A percentile compares a stretch with the other conserved stretches of the same genome.
Evolutionary conservation across 1,140 invertebrate species (phyloP).

Genomic region (Caerostris darwini): DNA sequence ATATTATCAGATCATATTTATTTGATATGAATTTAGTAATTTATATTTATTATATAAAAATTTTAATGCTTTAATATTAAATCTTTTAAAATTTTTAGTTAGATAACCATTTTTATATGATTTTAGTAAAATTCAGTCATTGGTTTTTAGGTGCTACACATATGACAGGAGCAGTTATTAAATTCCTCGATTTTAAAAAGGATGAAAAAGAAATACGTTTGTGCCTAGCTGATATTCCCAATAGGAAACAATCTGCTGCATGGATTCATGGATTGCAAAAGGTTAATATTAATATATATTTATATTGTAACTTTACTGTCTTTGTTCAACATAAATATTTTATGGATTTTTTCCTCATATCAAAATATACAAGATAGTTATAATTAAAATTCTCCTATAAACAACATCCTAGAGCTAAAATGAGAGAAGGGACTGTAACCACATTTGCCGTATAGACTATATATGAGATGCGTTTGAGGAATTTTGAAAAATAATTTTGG

Average conservation of each 20-base stretch:
- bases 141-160: conserved; percentile 14
- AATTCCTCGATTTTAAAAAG: conserved; percentile 48
- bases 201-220: conserved; percentile 35
- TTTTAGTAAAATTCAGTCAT: background rate
- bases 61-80: no score
- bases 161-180: conserved; percentile 47
- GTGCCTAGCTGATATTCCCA: conserved; percentile 46
- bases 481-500: no score
- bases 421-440: no score
- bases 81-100: no score
- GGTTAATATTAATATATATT: conserved; percentile 2
- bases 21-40: no score
- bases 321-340: background rate
- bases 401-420: no score
- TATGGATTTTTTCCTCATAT: background rate
- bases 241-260: conserved; percentile 63
- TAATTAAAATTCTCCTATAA: no score
- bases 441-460: no score
- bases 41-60: no score
- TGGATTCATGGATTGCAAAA: conserved; percentile 67
- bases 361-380: background rate
- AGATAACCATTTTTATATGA: no score
- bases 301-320: background rate
- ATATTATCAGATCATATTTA: no score
- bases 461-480: no score